These are phyloP conservation scores for Idaea straminata DNA, from an alignment of 2,888 invertebrate species.

Conservation along the genomic window DNA sequence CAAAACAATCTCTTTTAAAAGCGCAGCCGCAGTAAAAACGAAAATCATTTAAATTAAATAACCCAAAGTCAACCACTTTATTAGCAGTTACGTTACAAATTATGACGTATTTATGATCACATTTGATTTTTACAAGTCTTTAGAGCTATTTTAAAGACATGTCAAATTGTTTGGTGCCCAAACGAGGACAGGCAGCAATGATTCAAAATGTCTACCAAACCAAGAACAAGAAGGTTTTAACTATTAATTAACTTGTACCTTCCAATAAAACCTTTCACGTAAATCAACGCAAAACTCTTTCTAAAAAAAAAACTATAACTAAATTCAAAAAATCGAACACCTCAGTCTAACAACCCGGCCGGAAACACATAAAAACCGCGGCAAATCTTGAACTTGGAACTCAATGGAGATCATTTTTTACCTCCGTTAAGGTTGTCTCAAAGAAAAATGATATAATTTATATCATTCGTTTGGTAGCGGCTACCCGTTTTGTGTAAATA, in stretches of 20 bases:
- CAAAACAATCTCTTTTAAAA: too few relatives aligned
- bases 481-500: conserved; percentile 79
- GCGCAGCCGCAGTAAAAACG: too few relatives aligned
- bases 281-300: neutral
- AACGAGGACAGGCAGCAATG: too few relatives aligned
- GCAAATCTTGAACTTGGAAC: conserved; percentile 75
- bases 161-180: too few relatives aligned
- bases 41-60: too few relatives aligned
- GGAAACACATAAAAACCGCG: conserved; percentile 79
- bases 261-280: neutral
- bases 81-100: too few relatives aligned
- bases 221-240: neutral
- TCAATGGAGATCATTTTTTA: conserved; percentile 79
- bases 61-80: too few relatives aligned
- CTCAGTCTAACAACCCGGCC: conserved; percentile 68
- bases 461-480: conserved; percentile 72
- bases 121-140: too few relatives aligned
- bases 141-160: too few relatives aligned
- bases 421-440: conserved; percentile 76
- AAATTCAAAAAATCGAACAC: conserved; percentile 38
- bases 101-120: too few relatives aligned
- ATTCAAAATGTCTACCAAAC: too few relatives aligned
- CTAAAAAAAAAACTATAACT: conserved; percentile 32
- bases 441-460: conserved; percentile 81
- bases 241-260: too few relatives aligned